These are phyloP conservation scores for Neofelis nebulosa DNA, from an alignment of 2,113 vertebrate species.

Conservation along the genomic window DNA sequence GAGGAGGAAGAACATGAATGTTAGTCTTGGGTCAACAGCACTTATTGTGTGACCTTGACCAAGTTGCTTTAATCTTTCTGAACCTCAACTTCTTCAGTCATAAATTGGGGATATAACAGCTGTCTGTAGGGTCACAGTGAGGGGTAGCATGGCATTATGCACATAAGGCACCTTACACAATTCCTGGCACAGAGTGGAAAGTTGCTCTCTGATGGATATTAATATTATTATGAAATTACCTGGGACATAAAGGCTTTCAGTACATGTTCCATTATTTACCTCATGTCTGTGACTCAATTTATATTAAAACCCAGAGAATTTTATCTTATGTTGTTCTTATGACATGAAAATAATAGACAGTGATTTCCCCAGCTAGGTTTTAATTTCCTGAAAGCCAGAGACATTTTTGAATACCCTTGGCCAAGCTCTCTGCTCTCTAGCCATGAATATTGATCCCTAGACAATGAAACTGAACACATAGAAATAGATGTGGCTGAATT, in stretches of 20 bases:
- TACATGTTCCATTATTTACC: background rate
- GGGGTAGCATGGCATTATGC: background rate
- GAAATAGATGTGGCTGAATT: background rate
- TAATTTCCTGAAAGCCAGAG: constrained; percentile 5
- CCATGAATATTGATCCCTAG: background rate
- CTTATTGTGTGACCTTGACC: background rate
- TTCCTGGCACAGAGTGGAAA: background rate
- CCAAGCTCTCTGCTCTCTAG: background rate
- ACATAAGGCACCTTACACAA: no score
- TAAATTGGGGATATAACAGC: background rate
- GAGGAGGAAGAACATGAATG: background rate
- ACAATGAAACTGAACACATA: background rate
- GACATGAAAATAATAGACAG: background rate
- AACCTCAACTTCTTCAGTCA: background rate
- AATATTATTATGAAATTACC: background rate
- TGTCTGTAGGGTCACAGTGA: background rate
- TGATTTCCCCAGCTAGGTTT: background rate
- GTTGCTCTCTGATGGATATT: background rate
- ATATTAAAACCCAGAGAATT: background rate
- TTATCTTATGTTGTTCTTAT: background rate
- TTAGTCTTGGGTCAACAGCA: background rate
- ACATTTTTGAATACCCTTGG: background rate
- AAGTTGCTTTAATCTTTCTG: background rate
- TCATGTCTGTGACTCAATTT: background rate
- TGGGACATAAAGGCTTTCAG: background rate